Conservation (phyloP, 2,113 vertebrate genomes). For the Ptilonorhynchus violaceus region DNA sequence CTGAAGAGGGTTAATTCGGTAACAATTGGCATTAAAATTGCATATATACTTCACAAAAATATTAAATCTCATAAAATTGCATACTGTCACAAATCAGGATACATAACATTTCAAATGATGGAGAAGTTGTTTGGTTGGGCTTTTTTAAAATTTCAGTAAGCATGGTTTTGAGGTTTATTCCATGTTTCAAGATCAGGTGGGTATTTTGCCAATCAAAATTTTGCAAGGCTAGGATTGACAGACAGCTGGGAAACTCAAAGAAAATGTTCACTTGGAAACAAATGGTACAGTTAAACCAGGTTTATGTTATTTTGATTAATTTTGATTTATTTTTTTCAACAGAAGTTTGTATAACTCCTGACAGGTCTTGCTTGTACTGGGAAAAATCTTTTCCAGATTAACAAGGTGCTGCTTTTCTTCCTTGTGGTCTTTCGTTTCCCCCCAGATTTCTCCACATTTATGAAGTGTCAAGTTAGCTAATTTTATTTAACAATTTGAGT, state of each 20-base stretch:
- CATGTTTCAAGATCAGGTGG: not conserved
- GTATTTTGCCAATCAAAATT: not conserved
- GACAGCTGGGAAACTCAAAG: not conserved
- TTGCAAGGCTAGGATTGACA: not conserved
- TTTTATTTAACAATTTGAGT: slow-evolving; percentile 1
- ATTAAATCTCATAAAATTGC: not conserved
- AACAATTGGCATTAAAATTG: not conserved
- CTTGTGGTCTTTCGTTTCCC: not conserved
- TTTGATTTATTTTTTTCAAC: not conserved
- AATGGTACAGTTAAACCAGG: not conserved
- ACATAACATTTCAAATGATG: not conserved
- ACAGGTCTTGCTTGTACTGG: not conserved
- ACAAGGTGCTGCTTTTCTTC: not conserved
- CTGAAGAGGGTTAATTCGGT: not conserved
- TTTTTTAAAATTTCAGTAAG: not conserved
- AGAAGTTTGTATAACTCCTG: not conserved
- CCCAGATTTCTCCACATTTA: not conserved
- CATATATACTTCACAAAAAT: not conserved
- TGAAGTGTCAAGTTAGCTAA: not conserved
- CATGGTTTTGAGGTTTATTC: not conserved
- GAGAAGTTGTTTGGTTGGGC: not conserved
- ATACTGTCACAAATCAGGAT: not conserved
- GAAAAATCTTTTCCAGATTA: not conserved
- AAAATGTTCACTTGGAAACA: not conserved
- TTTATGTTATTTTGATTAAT: not conserved